A percentile compares a stretch with the other conserved stretches of the same genome.
Conservation (phyloP, 2,888 invertebrate genomes). For the Cephus spinipes region DNA sequence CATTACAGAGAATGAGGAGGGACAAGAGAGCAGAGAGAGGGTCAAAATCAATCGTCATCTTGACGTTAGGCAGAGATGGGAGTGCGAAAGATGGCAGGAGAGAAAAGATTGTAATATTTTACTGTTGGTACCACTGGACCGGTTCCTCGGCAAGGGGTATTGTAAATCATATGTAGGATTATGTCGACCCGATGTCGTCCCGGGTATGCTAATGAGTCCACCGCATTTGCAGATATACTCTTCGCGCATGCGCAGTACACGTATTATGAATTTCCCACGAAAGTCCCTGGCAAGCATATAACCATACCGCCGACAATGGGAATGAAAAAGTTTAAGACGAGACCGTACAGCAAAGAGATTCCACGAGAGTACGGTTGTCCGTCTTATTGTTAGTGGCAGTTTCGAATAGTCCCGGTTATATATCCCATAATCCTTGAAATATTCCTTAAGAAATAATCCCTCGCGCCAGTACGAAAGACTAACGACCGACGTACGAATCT, state of each 20-base stretch:
- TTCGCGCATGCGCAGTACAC: neutral
- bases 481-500: slow-evolving; percentile 29
- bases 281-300: neutral
- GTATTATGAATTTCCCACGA: neutral
- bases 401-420: neutral
- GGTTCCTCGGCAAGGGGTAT: slow-evolving; percentile 41
- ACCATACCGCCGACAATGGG: neutral
- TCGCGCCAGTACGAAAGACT: neutral
- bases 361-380: neutral
- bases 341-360: neutral
- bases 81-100: neutral
- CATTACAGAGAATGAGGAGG: too few relatives aligned
- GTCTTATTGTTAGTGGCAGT: neutral
- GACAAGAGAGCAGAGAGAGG: neutral
- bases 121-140: slow-evolving; percentile 30
- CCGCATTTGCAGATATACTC: slow-evolving; percentile 14
- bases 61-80: neutral
- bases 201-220: slow-evolving; percentile 47
- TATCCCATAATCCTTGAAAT: slow-evolving; percentile 43
- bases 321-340: neutral
- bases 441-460: slow-evolving; percentile 28
- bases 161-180: slow-evolving; percentile 53
- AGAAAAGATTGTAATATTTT: neutral
- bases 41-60: neutral
- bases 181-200: slow-evolving; percentile 39